Base-by-base conservation (phyloP, 2,113 vertebrate species). In the Spilogale gracilis region DNA sequence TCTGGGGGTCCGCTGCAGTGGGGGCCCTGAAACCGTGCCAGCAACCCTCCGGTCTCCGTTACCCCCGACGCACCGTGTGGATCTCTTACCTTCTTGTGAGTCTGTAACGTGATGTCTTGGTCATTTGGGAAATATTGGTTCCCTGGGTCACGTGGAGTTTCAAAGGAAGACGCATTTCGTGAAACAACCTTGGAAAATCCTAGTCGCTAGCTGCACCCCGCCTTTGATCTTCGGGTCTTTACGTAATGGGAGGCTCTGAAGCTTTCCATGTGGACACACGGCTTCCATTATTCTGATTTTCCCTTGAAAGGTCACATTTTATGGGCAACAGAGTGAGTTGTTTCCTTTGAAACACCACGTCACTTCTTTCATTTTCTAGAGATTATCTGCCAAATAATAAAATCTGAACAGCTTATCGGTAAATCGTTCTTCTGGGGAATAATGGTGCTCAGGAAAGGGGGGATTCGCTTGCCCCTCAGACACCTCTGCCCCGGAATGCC, bases 11-110 rank as follows among this genome's bases (percentile, higher is more conserved):
- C 12, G 38, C 27, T 30, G 5, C 16, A 7, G 3, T 2, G 9
- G 12, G 25, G 60, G 9, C 2, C 2, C 12, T 6, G 56, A 80
- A n/a, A 14, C 7, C 3, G 5, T 3, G 0, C 2, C n/a, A 1
- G 2, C 4, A 3, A 9, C 13, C 8, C 25, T 27, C 58, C 14
- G 23, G 8, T 65, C 81, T 81, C 12, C 18, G 65, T 48, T 21
- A 27, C 5, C 0, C n/a, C 4, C n/a, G 52, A 74, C 0, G 3
- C 67, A 2, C 8, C 0, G 18, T 23, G 12, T 0, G 8, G 32
- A 3, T 23, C 38, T 54, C 32, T 50, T 32, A 11, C 54, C 17
- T 21, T 69, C 1, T 1, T 9, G 7, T 6, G 71, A 58, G 20
- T 74, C 81, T 45, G 61, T 21, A 16, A 58, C 50, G n/a, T 27